These are phyloP conservation scores for Leucophora obtusa DNA, from an alignment of 2,888 invertebrate species.

Conservation along the genomic window DNA sequence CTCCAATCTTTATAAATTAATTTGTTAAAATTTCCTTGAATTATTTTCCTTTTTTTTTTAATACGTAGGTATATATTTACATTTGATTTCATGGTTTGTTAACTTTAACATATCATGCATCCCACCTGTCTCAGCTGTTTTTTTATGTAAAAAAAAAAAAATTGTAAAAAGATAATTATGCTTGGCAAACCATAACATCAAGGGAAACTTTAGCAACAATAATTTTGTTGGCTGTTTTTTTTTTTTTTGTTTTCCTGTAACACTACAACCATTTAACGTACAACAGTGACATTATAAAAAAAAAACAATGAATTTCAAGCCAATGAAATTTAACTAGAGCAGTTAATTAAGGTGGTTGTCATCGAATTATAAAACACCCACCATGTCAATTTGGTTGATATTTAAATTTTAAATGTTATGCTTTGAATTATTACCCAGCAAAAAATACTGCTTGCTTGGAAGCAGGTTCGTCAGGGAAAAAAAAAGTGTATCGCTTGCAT, in stretches of 20 bases:
- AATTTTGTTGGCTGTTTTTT: constrained; percentile 18
- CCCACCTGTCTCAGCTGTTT: constrained; percentile 39
- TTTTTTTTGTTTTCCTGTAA: constrained; percentile 1
- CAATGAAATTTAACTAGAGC: constrained; percentile 15
- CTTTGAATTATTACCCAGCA: no score
- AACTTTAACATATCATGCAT: constrained; percentile 36
- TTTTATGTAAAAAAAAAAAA: constrained; percentile 13
- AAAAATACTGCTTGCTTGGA: no score
- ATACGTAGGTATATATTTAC: constrained; percentile 44
- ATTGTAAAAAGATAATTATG: constrained; percentile 54
- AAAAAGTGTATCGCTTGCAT: no score
- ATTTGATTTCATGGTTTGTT: constrained; percentile 58
- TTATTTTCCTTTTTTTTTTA: constrained; percentile 3
- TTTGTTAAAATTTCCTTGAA: constrained; percentile 6
- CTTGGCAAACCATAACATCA: constrained; percentile 60
- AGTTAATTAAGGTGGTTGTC: background rate
- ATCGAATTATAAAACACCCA: background rate
- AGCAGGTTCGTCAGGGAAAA: no score
- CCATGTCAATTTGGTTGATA: background rate
- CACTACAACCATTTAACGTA: constrained; percentile 10
- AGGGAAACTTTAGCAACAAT: constrained; percentile 53
- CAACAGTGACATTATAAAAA: constrained; percentile 9
- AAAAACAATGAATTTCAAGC: constrained; percentile 24
- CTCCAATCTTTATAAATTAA: constrained; percentile 15
- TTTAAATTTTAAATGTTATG: no score